Evolutionary conservation across 2,797 vertebrate genomes (phyloP).

Genomic region (Silurus aristotelis): DNA sequence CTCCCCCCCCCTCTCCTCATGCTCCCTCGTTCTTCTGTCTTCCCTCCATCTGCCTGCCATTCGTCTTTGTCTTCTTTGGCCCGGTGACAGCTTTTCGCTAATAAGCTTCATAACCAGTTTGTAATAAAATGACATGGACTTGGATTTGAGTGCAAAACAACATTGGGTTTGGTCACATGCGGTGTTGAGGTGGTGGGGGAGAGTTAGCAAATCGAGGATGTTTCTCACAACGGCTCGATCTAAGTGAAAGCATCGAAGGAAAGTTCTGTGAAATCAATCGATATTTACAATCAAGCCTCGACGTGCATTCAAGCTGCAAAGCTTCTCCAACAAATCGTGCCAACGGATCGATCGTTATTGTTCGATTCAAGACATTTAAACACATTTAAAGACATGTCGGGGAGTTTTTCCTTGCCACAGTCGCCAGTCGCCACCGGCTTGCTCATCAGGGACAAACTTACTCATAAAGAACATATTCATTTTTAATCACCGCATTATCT

Average conservation of each 20-base stretch:
- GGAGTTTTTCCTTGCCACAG: too few species aligned
- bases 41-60: constrained; percentile 27
- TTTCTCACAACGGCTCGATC: not conserved
- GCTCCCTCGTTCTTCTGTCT: constrained; percentile 7
- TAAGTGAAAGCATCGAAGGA: not conserved
- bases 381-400: too few species aligned
- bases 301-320: not conserved
- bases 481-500: too few species aligned
- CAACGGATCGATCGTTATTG: not conserved
- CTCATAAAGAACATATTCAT: too few species aligned
- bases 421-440: too few species aligned
- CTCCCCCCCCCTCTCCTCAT: not conserved
- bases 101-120: not conserved
- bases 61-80: constrained; percentile 13
- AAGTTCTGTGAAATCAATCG: not conserved
- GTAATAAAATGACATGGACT: not conserved
- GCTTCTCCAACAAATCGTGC: not conserved
- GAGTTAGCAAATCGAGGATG: not conserved
- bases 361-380: not conserved
- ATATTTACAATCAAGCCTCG: not conserved
- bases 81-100: constrained; percentile 1
- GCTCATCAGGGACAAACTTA: too few species aligned
- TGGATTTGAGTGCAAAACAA: not conserved
- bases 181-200: not conserved
- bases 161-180: not conserved